Evolutionary conservation across 2,888 invertebrate species (phyloP), one percentile per base, ranked within the genome.

Genomic region (Neocrepidodera transversa): DNA sequence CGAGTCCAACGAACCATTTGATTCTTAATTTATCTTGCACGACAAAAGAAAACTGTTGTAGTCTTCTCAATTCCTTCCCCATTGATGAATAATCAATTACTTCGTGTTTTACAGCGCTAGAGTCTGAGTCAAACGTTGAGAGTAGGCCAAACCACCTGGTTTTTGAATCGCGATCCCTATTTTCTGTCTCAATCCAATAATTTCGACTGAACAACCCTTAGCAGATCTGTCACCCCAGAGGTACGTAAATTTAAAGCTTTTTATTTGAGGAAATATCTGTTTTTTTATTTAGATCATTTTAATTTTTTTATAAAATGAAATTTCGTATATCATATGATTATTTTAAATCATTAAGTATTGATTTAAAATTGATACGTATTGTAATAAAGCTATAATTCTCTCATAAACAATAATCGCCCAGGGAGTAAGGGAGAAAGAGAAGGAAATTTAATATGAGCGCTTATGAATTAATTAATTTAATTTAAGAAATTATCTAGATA

Each of bases 31-130:
- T 78, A 76, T 76, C 75, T 75, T 67, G 67, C 67, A 63, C 63
- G 62, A 68, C 67, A 68, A 71, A 69, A 67, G 71, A 66, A 68
- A 69, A 66, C 67, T 69, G 69, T 70, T 74, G 72, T 72, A 71
- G 72, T 73, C 72, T 75, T 73, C 45, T 45, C 42, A 14, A 72
- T 76, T 76, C 76, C 74, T 76, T 76, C 73, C 71, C 73, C 78
- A 78, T 77, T 79, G 78, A 78, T 79, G 79, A 79, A 79, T 79
- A 79, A 79, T 79, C 79, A 79, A 79, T 79, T 79, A 77, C 78
- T 73, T 74, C 62, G 62, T 69, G 78, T 79, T 79, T 78, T 79
- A 79, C 79, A 79, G 45, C 45, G 45, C 26, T 45, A 26, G 45
- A 45, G 14, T 7, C 26, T 6, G 45, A 45, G 45, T 45, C 45